These are phyloP conservation scores for Mongoloraphidia duomilia DNA, from an alignment of 2,888 invertebrate species.

Conservation along the genomic window DNA sequence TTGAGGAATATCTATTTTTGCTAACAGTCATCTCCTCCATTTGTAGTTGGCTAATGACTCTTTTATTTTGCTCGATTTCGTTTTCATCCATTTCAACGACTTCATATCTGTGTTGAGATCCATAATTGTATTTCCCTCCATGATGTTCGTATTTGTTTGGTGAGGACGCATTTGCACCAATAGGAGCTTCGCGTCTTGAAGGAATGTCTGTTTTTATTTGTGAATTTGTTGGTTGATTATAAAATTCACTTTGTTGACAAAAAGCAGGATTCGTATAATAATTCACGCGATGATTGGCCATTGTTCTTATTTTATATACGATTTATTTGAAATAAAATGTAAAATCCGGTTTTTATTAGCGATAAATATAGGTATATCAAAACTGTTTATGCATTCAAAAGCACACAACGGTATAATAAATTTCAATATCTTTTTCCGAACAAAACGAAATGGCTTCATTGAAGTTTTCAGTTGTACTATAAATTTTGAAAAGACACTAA, in stretches of 20 bases:
- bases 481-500: too few species aligned
- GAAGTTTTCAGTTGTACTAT: too few species aligned
- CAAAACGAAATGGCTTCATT: too few species aligned
- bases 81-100: constrained; percentile 5
- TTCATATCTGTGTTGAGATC: constrained; percentile 6
- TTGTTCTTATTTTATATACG: background rate
- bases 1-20: background rate
- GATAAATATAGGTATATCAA: too few species aligned
- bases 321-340: too few species aligned
- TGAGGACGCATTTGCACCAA: constrained; percentile 6
- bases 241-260: constrained; percentile 60
- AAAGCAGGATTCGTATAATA: constrained; percentile 71
- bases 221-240: constrained; percentile 30
- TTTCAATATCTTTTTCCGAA: too few species aligned
- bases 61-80: constrained; percentile 3
- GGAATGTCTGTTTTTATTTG: constrained; percentile 4
- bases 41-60: constrained; percentile 2
- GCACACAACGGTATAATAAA: too few species aligned
- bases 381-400: too few species aligned
- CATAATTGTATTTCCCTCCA: constrained; percentile 4
- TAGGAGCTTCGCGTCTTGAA: constrained; percentile 15
- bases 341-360: too few species aligned
- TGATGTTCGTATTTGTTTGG: constrained; percentile 5
- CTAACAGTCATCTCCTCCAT: constrained; percentile 4
- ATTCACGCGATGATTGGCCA: constrained; percentile 22